Conservation (phyloP, 2,888 invertebrate species). For the Scelioninae gen. 2 region DNA sequence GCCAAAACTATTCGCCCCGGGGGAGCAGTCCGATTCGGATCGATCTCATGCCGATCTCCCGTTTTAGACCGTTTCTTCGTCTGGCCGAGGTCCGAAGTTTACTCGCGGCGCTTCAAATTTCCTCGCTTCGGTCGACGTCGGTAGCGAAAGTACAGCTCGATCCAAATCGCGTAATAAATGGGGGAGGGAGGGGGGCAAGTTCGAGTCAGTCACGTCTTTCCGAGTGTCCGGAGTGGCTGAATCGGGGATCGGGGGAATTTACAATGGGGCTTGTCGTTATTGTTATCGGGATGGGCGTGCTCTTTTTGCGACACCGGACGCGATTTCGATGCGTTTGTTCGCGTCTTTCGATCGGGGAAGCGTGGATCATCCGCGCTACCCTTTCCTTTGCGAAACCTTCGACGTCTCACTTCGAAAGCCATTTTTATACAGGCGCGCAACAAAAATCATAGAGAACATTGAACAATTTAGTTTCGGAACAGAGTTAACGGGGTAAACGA, state of each 20-base stretch:
- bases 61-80: neutral
- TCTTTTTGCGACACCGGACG: constrained; percentile 13
- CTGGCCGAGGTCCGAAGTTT: constrained; percentile 33
- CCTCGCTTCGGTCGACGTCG: constrained; percentile 29
- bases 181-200: constrained; percentile 26
- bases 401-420: too few relatives aligned
- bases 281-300: constrained; percentile 22
- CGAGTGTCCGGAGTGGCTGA: constrained; percentile 1
- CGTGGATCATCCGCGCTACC: too few relatives aligned
- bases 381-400: too few relatives aligned
- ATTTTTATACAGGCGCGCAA: too few relatives aligned
- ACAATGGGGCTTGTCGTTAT: constrained; percentile 35
- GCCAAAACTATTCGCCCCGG: constrained; percentile 46
- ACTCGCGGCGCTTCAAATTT: constrained; percentile 52
- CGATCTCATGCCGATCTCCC: constrained; percentile 46
- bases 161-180: constrained; percentile 45
- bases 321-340: constrained; percentile 36
- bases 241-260: constrained; percentile 21
- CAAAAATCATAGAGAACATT: too few relatives aligned
- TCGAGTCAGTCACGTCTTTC: constrained; percentile 40
- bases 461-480: too few relatives aligned
- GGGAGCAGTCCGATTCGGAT: constrained; percentile 51
- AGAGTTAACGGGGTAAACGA: too few relatives aligned
- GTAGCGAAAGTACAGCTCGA: constrained; percentile 15
- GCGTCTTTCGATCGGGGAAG: too few relatives aligned